Evolutionary conservation across 2,113 vertebrate genomes (phyloP).

Genomic region (Callopanchax toddi): DNA sequence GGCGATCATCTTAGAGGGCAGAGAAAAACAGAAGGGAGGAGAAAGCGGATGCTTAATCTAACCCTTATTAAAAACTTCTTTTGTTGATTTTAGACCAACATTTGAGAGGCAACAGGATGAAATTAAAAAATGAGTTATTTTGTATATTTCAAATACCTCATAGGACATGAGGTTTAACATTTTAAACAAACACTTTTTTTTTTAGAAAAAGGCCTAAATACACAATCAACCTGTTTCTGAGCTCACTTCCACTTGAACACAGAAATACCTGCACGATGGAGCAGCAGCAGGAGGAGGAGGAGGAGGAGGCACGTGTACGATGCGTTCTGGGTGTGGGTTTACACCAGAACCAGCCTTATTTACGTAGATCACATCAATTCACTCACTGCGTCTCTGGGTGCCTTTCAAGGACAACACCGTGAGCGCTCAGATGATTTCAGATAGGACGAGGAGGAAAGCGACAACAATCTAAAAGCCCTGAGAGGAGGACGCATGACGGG

Average conservation of each 20-base stretch:
- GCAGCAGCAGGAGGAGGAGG: conserved; percentile 49
- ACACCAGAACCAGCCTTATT: conserved; percentile 55
- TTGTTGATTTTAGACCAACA: neutral
- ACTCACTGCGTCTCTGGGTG: conserved; percentile 58
- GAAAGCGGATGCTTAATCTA: neutral
- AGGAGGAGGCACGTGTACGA: too few relatives aligned
- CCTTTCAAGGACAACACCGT: conserved; percentile 68
- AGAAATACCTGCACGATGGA: conserved; percentile 31
- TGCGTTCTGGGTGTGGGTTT: conserved; percentile 32
- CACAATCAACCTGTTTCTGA: too few relatives aligned
- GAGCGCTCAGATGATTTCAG: conserved; percentile 26
- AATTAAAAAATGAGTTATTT: neutral
- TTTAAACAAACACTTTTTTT: too few relatives aligned
- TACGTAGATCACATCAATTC: conserved; percentile 45
- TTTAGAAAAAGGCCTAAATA: too few relatives aligned
- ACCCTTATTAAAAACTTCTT: neutral
- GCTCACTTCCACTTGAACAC: neutral
- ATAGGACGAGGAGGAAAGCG: conserved; percentile 6
- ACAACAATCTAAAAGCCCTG: conserved; percentile 8
- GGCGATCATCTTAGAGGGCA: conserved; percentile 33
- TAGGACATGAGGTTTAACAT: too few relatives aligned
- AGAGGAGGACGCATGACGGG: conserved; percentile 31
- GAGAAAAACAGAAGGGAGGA: conserved; percentile 35
- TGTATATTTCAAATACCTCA: neutral
- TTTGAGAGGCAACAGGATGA: too few relatives aligned